These are phyloP conservation scores for Leptinotarsa undecemlineata DNA, from an alignment of 1,140 invertebrate species.

Conservation along the genomic window DNA sequence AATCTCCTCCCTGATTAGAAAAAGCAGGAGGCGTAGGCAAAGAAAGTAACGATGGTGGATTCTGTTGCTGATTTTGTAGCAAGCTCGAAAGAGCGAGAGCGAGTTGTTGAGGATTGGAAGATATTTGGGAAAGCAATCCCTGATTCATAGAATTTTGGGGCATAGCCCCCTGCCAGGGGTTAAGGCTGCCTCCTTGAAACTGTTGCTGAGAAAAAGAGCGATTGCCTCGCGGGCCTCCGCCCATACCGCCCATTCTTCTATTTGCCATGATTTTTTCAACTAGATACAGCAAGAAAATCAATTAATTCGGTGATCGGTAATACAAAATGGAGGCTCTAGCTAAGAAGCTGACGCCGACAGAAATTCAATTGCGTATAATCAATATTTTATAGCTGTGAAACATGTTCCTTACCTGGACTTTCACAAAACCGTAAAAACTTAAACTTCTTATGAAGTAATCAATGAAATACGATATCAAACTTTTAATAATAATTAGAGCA, in stretches of 20 bases:
- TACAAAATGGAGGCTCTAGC: constrained; percentile 18
- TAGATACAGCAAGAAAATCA: constrained; percentile 44
- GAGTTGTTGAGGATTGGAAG: constrained; percentile 51
- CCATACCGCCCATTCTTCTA: constrained; percentile 50
- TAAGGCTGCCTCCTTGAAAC: constrained; percentile 50
- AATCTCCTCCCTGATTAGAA: constrained; percentile 50
- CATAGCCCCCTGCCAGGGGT: constrained; percentile 52
- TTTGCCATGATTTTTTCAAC: constrained; percentile 50
- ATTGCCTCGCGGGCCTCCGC: constrained; percentile 44
- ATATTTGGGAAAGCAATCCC: constrained; percentile 46
- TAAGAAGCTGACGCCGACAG: constrained; percentile 26
- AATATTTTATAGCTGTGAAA: too few species aligned
- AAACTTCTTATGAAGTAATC: too few species aligned
- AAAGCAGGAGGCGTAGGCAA: constrained; percentile 51
- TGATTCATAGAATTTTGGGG: constrained; percentile 45
- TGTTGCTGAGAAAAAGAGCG: constrained; percentile 49
- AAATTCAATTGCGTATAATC: constrained; percentile 2
- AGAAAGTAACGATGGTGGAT: constrained; percentile 54
- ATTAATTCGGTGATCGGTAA: constrained; percentile 19
- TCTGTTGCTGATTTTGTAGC: constrained; percentile 51
- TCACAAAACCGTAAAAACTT: too few species aligned
- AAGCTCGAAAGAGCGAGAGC: constrained; percentile 54
- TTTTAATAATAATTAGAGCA: too few species aligned
- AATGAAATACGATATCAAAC: too few species aligned
- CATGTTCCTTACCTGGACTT: too few species aligned